Percentiles rank a stretch among this genome's conserved stretches.
phyloP scores from a whole-genome alignment of 1,140 invertebrate genomes.

The Drosophila mojavensis region DNA sequence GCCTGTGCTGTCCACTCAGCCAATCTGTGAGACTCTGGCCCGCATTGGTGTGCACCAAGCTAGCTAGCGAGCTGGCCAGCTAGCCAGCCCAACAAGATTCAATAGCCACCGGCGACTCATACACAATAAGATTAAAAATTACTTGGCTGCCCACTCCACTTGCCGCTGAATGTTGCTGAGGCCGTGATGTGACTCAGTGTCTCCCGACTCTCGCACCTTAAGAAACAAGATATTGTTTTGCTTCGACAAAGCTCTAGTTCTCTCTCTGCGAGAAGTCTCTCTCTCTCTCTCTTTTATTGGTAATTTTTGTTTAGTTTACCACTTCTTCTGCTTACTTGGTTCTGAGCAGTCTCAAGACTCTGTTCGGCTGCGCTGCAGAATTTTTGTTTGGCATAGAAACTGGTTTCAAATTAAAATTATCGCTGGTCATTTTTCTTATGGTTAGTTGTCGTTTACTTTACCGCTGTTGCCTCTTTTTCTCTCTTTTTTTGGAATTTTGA shows the following conservation, averaged over 20 bases:
- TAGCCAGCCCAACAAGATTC: constrained; percentile 65
- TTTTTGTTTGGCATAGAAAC: constrained; percentile 82
- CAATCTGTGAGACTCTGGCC: constrained; percentile 24
- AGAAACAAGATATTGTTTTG: constrained; percentile 65
- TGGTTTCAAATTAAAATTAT: constrained; percentile 84
- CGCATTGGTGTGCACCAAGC: constrained; percentile 27
- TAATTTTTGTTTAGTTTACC: constrained; percentile 63
- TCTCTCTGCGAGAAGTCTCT: background rate
- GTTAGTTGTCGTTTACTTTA: constrained; percentile 80
- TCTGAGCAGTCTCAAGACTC: constrained; percentile 30
- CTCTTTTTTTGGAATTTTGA: constrained; percentile 63
- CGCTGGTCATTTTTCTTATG: constrained; percentile 83
- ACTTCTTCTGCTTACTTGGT: constrained; percentile 51
- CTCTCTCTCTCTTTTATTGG: constrained; percentile 43
- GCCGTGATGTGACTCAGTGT: constrained; percentile 46
- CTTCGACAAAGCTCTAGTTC: constrained; percentile 34
- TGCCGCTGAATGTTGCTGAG: constrained; percentile 15
- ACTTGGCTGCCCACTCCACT: constrained; percentile 39
- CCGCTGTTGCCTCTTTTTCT: constrained; percentile 63
- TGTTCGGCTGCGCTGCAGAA: constrained; percentile 58
- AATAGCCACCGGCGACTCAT: constrained; percentile 73
- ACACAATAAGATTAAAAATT: constrained; percentile 63
- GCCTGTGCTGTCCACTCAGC: background rate
- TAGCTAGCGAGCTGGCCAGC: too few relatives aligned
- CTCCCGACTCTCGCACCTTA: constrained; percentile 34